Percentiles rank a stretch among this genome's conserved stretches.
phyloP scores from a whole-genome alignment of 1,140 invertebrate species.

The Drosophila miranda region DNA sequence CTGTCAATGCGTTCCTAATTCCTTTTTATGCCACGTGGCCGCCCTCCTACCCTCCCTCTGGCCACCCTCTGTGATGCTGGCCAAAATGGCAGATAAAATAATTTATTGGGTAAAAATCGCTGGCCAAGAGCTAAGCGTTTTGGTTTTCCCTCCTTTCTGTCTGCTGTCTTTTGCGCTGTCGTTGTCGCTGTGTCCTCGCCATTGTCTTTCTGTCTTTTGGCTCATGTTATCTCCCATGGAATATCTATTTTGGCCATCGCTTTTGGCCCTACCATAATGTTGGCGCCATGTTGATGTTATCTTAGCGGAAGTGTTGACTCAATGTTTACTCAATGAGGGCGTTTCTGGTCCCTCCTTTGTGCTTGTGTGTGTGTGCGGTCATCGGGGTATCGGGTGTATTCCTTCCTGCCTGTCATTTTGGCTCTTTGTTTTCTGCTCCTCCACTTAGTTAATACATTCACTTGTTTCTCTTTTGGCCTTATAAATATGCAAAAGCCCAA shows the following conservation, averaged over 20 bases:
- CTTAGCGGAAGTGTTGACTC: constrained; percentile 77
- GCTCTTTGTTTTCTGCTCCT: constrained; percentile 45
- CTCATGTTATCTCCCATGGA: constrained; percentile 60
- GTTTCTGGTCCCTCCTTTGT: constrained; percentile 44
- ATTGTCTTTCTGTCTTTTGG: constrained; percentile 32
- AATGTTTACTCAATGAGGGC: constrained; percentile 80
- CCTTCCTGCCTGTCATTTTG: constrained; percentile 54
- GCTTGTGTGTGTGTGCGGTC: constrained; percentile 38
- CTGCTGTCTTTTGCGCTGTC: neutral
- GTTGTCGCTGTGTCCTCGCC: constrained; percentile 14
- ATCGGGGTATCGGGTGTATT: constrained; percentile 25
- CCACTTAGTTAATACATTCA: constrained; percentile 63
- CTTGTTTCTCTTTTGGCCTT: constrained; percentile 41
- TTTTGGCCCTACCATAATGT: constrained; percentile 73
- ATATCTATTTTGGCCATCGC: constrained; percentile 75
- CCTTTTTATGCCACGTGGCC: constrained; percentile 67
- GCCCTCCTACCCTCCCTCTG: neutral
- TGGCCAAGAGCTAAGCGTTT: constrained; percentile 67
- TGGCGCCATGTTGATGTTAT: constrained; percentile 80
- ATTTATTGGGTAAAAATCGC: constrained; percentile 79
- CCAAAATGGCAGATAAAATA: constrained; percentile 66
- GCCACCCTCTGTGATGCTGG: too few relatives aligned
- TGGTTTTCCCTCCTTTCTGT: constrained; percentile 20
- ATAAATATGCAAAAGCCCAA: constrained; percentile 65
- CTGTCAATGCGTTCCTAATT: constrained; percentile 62